phyloP scores from a whole-genome alignment of 2,888 invertebrate genomes.

The Agrotis puta region DNA sequence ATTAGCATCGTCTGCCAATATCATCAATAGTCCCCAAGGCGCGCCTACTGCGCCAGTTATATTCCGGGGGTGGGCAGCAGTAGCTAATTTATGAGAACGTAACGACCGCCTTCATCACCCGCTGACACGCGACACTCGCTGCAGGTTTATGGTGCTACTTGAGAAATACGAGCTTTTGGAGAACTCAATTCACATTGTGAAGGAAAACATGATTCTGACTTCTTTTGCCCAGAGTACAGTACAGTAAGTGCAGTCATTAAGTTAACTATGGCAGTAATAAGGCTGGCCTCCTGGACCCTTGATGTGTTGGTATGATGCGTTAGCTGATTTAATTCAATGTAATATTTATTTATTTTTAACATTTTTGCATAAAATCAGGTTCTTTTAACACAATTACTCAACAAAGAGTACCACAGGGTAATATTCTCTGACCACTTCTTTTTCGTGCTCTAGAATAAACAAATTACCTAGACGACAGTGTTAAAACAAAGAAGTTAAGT shows the following conservation, averaged over 20 bases:
- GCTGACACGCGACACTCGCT: constrained; percentile 42
- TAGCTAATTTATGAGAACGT: constrained; percentile 46
- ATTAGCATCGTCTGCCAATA: constrained; percentile 40
- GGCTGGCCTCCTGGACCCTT: background rate
- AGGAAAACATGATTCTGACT: background rate
- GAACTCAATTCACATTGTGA: constrained; percentile 1
- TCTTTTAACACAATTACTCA: background rate
- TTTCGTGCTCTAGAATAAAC: constrained; percentile 5
- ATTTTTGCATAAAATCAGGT: no score
- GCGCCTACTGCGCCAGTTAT: constrained; percentile 39
- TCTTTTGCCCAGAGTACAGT: background rate
- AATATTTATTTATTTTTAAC: no score
- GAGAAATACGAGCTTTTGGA: constrained; percentile 2
- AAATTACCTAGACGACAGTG: constrained; percentile 6
- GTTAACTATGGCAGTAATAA: background rate
- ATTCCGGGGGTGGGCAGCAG: constrained; percentile 24
- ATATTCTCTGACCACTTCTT: background rate
- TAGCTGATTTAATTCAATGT: no score
- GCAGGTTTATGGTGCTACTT: constrained; percentile 1
- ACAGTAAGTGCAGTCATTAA: background rate
- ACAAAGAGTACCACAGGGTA: background rate
- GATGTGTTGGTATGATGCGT: no score
- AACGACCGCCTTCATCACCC: constrained; percentile 43
- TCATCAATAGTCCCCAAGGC: constrained; percentile 31
- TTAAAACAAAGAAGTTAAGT: constrained; percentile 36